Conservation (phyloP, 2,888 invertebrate genomes). For the Macrophya alboannulata region DNA sequence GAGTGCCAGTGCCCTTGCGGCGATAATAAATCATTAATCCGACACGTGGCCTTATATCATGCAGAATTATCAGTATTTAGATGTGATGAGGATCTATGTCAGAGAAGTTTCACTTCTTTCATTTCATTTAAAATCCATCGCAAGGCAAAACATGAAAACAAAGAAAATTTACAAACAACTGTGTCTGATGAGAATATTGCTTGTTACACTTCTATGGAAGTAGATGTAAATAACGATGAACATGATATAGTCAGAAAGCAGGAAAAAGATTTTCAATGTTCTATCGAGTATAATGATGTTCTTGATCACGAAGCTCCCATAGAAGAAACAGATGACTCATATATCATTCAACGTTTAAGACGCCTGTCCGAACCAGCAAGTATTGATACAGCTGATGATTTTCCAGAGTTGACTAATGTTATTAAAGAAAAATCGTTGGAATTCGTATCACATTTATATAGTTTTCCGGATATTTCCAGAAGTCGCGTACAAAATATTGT, state of each 20-base stretch:
- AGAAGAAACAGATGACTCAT: background rate
- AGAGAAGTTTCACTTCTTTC: background rate
- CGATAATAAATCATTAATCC: slow-evolving; percentile 11
- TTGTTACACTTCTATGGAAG: background rate
- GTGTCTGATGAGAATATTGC: background rate
- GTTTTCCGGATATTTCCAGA: slow-evolving; percentile 54
- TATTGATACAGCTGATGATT: background rate
- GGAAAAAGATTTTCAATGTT: background rate
- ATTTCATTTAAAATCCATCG: background rate
- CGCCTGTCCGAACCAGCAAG: background rate
- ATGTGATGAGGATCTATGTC: background rate
- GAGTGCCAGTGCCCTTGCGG: background rate
- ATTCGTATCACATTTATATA: slow-evolving; percentile 57
- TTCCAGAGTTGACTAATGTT: background rate
- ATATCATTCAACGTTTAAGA: background rate
- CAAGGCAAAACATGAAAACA: background rate
- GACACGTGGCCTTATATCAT: slow-evolving; percentile 4
- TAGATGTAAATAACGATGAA: background rate
- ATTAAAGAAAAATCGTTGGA: slow-evolving; percentile 31
- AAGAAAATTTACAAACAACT: background rate
- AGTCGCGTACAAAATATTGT: slow-evolving; percentile 52
- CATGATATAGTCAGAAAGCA: background rate
- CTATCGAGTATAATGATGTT: background rate
- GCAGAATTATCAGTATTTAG: background rate
- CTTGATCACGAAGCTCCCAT: background rate